Base-by-base conservation (phyloP, 2,113 vertebrate genomes). In the Ranitomeya imitator region DNA sequence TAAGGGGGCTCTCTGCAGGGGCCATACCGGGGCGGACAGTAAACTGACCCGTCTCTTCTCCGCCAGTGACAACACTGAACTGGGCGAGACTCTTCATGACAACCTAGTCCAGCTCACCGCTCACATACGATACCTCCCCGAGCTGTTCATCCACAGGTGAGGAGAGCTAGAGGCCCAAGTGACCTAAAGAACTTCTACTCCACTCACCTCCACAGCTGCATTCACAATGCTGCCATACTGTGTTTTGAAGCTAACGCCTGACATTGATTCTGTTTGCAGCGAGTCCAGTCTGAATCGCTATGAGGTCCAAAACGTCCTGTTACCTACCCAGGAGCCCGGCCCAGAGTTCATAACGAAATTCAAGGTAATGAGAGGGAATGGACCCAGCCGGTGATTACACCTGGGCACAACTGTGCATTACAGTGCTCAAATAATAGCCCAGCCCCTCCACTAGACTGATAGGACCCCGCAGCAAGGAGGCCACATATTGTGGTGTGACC, bases 321-420 rank as follows among this genome's bases (percentile, higher is more conserved):
- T 94, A 0, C 93, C 94, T 61, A 95, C 94, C 3, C 94, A 94
- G 60, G 94, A 94, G 21, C 94, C 94, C 7, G 96, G 96, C 65
- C 97, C 97, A 0, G 97, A 98, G 91, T 99, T 99, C 91, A 93
- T 94, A 91, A 98, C 97, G 26, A 95, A 93, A 4, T 92, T 98
- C 85, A 96, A 91, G 96, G 97, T 98, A 87, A 45, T 76, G 45
- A 21, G 54, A 6, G 13, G n/a, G 54, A 10, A 19, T 16, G 37
- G 16, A n/a, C 13, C 5, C 51, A 55, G 18, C 45, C 21, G 45
- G 18, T 77, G 4, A 18, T 54, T 3, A 45, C 45, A 11, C 0
- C 6, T 11, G 12, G 55, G 55, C 8, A 57, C 7, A 57, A 57
- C 55, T 1, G 55, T 57, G 7, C 55, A 9, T 1, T 13, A 57